These are phyloP conservation scores for Amphimallon solstitiale DNA, from an alignment of 2,888 invertebrate species.

Conservation along the genomic window DNA sequence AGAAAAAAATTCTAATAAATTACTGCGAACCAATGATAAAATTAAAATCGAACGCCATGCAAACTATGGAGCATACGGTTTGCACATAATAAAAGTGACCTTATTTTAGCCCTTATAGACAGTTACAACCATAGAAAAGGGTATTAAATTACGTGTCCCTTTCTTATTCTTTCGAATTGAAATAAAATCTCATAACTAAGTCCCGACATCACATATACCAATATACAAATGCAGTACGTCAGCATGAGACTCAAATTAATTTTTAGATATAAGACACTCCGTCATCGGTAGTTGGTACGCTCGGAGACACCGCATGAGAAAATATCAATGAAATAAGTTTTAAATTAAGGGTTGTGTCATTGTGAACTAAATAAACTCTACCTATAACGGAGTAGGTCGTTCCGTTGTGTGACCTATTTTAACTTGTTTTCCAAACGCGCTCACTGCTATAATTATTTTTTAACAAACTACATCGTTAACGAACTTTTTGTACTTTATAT, in stretches of 20 bases:
- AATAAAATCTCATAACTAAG: slow-evolving; percentile 60
- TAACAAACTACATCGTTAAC: slow-evolving; percentile 44
- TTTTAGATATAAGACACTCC: slow-evolving; percentile 46
- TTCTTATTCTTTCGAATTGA: slow-evolving; percentile 40
- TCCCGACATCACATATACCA: slow-evolving; percentile 50
- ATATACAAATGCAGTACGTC: slow-evolving; percentile 49
- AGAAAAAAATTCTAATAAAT: slow-evolving; percentile 10
- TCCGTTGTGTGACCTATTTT: slow-evolving; percentile 56
- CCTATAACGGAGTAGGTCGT: slow-evolving; percentile 44
- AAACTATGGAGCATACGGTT: slow-evolving; percentile 39
- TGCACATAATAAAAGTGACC: slow-evolving; percentile 57
- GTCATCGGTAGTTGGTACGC: slow-evolving; percentile 48
- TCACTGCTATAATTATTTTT: slow-evolving; percentile 45
- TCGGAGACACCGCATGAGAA: slow-evolving; percentile 57
- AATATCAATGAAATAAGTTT: slow-evolving; percentile 62
- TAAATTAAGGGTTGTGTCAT: slow-evolving; percentile 63
- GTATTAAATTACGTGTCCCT: slow-evolving; percentile 63
- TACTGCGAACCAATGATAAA: slow-evolving; percentile 24
- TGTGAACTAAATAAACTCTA: slow-evolving; percentile 54
- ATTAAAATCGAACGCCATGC: slow-evolving; percentile 14
- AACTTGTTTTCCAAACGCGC: slow-evolving; percentile 43
- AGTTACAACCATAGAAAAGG: slow-evolving; percentile 61
- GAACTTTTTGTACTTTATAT: slow-evolving; percentile 38
- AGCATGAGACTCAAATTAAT: slow-evolving; percentile 43
- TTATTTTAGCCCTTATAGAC: slow-evolving; percentile 59